Base-by-base conservation (phyloP, 2,113 vertebrate species). In the Myrmecophaga tridactyla region DNA sequence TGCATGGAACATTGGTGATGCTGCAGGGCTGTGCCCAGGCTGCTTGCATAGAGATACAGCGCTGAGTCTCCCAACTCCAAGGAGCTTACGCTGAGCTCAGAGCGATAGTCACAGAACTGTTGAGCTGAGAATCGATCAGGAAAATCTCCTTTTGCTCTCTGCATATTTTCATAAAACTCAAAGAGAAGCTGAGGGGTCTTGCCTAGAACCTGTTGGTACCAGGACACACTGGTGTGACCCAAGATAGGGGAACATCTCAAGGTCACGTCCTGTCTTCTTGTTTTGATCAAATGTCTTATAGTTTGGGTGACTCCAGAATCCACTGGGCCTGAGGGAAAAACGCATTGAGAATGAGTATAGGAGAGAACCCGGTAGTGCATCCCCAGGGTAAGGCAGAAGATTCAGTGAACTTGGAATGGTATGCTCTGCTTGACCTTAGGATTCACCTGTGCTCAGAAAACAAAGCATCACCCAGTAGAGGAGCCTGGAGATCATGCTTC, bases 41-140 rank as follows among this genome's bases (percentile, higher is more conserved):
- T 76, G 72, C 85, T 87, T 85, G 63, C 65, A 9, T 58, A 96
- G 4, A 94, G 41, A 23, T 58, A 87, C 39, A 65, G 1, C 1
- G 70, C 39, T 0, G 89, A 80, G 63, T 84, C 76, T 1, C 1
- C 25, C 4, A 4, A 14, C 23, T 76, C 43, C 60, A 76, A 29
- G 58, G 34, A 4, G 12, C 5, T 84, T 75, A 85, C 4, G 0
- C n/a, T n/a, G 29, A 89, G 53, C 34, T 82, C 62, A 36, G 80
- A 94, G 27, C 0, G 0, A 17, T 1, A 62, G 36, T 87, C 2
- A 13, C 0, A 0, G 25, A n/a, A 39, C 62, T 90, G 25, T 0
- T 20, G 17, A 14, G n/a, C 46, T 25, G 51, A 83, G 77, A 90
- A 65, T 8, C 36, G 18, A 13, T 2, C 27, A 0, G 58, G 25